A percentile compares a stretch with the other conserved stretches of the same genome.
Evolutionary conservation across 2,888 invertebrate species (phyloP).

Genomic region (Onthophagus sagittarius): DNA sequence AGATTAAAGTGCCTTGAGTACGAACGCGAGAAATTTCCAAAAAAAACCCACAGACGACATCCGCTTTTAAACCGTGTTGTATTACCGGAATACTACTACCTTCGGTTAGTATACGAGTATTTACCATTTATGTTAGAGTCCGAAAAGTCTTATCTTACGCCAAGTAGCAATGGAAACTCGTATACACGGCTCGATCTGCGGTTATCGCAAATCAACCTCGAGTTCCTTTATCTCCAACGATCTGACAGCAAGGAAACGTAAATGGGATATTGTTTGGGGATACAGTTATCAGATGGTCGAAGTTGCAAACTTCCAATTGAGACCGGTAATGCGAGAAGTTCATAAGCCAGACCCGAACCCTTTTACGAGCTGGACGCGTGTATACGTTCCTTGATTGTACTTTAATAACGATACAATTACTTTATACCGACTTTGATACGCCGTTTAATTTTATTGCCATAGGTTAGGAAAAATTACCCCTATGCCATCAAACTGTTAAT

Average conservation of each 20-base stretch:
- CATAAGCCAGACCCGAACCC: not conserved
- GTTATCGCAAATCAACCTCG: not conserved
- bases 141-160: not conserved
- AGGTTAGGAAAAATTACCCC: slow-evolving; percentile 2
- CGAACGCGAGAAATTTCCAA: not conserved
- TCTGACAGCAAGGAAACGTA: not conserved
- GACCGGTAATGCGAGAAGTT: slow-evolving; percentile 5
- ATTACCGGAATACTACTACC: not conserved
- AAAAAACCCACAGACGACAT: not conserved
- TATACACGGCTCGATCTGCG: not conserved
- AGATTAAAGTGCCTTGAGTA: not conserved
- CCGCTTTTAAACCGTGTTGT: not conserved
- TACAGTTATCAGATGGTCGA: slow-evolving; percentile 1
- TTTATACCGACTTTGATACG: slow-evolving; percentile 11
- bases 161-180: not conserved
- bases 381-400: slow-evolving; percentile 17
- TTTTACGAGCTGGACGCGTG: not conserved
- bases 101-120: not conserved
- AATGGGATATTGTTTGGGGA: slow-evolving; percentile 1
- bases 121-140: not conserved
- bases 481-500: not conserved
- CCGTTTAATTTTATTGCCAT: slow-evolving; percentile 17
- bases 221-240: not conserved
- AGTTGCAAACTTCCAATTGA: slow-evolving; percentile 6
- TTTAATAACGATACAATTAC: slow-evolving; percentile 20